Evolutionary conservation across 2,888 invertebrate species (phyloP).

Genomic region (Pherbina coryleti): DNA sequence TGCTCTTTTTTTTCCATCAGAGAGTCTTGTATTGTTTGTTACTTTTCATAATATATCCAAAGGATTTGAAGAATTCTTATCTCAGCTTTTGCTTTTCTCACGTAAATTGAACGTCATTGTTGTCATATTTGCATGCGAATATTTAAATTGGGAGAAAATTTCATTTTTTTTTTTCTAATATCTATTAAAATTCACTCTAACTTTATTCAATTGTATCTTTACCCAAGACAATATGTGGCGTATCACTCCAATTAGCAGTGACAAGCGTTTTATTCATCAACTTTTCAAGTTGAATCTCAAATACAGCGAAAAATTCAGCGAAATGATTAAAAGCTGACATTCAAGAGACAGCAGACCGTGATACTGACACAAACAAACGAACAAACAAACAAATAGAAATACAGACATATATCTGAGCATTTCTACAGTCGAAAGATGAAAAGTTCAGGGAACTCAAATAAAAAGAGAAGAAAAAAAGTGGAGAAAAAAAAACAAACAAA

Average conservation of each 20-base stretch:
- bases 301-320: constrained; percentile 10
- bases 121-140: too few species aligned
- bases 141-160: too few species aligned
- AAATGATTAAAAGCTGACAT: constrained; percentile 17
- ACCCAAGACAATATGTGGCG: neutral
- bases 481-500: neutral
- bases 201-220: too few species aligned
- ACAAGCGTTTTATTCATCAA: constrained; percentile 16
- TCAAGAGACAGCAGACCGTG: neutral
- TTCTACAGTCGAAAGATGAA: too few species aligned
- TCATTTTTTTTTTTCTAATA: too few species aligned
- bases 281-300: neutral
- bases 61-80: too few species aligned
- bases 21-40: too few species aligned
- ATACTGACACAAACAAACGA: neutral
- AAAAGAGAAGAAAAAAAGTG: neutral
- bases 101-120: too few species aligned
- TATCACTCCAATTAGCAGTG: neutral
- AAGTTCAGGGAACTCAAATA: neutral
- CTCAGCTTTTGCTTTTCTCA: too few species aligned
- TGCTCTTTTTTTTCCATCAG: too few species aligned
- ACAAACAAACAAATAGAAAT: neutral
- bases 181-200: too few species aligned
- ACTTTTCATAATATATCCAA: too few species aligned
- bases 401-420: constrained; percentile 1